Evolutionary conservation across 2,113 vertebrate genomes (phyloP).

Genomic region (Ornithorhynchus anatinus): DNA sequence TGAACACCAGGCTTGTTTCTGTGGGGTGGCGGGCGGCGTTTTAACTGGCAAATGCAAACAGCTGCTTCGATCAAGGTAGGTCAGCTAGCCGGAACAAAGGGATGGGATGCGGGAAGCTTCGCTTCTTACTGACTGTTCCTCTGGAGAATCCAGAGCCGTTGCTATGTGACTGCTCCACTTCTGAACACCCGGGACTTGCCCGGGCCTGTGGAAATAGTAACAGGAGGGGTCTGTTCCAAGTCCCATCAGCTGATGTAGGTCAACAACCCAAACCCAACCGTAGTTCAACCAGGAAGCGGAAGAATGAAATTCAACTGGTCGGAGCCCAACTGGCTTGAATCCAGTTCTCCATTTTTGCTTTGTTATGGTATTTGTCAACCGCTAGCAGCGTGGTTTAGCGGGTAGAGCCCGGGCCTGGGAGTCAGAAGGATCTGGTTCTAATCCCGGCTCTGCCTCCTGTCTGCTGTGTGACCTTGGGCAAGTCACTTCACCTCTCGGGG

Average conservation of each 20-base stretch:
- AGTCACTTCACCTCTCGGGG: too few species aligned
- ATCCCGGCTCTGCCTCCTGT: too few species aligned
- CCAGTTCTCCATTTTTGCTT: too few species aligned
- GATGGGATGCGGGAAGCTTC: slow-evolving; percentile 21
- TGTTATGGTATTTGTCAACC: too few species aligned
- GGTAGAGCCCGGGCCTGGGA: too few species aligned
- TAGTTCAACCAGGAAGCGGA: not conserved
- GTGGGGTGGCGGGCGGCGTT: not conserved
- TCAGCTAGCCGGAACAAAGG: not conserved
- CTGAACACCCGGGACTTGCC: slow-evolving; percentile 53
- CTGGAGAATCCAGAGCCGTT: slow-evolving; percentile 37
- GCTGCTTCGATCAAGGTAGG: not conserved
- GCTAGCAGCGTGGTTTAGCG: too few species aligned
- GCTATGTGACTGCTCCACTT: slow-evolving; percentile 28
- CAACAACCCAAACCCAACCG: not conserved
- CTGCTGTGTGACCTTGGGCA: too few species aligned
- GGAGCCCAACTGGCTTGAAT: too few species aligned
- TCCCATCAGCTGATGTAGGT: not conserved
- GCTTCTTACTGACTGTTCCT: slow-evolving; percentile 36
- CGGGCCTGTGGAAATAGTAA: slow-evolving; percentile 51
- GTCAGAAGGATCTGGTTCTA: too few species aligned
- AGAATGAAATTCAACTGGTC: too few species aligned
- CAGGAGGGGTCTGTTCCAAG: slow-evolving; percentile 10
- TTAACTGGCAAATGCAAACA: not conserved
- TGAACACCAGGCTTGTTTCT: not conserved